Percentiles rank a stretch among this genome's conserved stretches.
Evolutionary conservation across 92 coral and sea anemone species (phyloP).

Genomic region (Parazoanthus darwini): DNA sequence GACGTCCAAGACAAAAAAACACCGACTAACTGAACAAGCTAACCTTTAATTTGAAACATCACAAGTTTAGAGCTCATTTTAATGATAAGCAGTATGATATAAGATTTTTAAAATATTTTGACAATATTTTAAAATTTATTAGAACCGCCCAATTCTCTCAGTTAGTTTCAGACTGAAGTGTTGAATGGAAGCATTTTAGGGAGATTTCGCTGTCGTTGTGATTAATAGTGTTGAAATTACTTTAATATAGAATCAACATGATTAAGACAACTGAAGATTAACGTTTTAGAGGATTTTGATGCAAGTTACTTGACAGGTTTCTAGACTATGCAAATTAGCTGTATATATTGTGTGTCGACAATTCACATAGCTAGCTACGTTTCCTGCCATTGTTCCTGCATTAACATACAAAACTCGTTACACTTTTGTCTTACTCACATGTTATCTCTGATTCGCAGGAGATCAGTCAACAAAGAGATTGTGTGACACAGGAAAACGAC

Average conservation of each 20-base stretch:
- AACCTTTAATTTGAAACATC: background rate
- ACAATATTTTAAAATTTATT: too few relatives aligned
- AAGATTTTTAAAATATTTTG: too few relatives aligned
- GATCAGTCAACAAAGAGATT: conserved; percentile 16
- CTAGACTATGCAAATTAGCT: background rate
- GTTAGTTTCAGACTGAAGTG: background rate
- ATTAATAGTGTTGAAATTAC: background rate
- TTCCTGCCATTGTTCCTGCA: background rate
- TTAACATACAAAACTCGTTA: background rate
- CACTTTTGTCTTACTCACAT: background rate
- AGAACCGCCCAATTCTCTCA: background rate
- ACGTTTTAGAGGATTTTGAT: background rate
- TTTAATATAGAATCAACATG: background rate
- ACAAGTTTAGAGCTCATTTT: background rate
- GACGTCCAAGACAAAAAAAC: too few relatives aligned
- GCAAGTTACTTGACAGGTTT: background rate
- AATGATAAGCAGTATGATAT: background rate
- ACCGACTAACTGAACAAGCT: too few relatives aligned
- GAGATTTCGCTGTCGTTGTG: background rate
- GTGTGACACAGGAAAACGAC: conserved; percentile 18
- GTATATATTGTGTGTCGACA: background rate
- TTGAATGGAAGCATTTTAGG: background rate
- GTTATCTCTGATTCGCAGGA: conserved; percentile 8
- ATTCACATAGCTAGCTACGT: background rate
- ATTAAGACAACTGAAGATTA: background rate